These are phyloP conservation scores for Stenoptilia bipunctidactyla DNA, from an alignment of 2,888 invertebrate genomes.

Conservation along the genomic window DNA sequence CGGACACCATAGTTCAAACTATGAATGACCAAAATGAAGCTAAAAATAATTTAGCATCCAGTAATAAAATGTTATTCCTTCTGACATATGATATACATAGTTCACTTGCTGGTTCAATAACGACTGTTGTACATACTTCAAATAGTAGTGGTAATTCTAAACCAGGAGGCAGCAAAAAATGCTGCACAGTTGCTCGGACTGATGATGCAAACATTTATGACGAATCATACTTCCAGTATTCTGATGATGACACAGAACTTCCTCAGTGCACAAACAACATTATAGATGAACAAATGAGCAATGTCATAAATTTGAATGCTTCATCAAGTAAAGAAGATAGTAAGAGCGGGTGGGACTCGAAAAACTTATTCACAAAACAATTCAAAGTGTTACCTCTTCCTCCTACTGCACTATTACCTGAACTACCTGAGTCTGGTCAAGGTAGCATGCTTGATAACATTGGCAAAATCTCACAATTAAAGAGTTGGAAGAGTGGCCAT, in stretches of 20 bases:
- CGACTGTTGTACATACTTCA: slow-evolving; percentile 53
- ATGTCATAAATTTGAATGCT: slow-evolving; percentile 64
- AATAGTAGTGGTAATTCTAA: slow-evolving; percentile 61
- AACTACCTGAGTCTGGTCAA: slow-evolving; percentile 44
- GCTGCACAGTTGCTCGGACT: slow-evolving; percentile 45
- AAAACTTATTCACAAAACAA: slow-evolving; percentile 50
- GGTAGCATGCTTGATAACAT: slow-evolving; percentile 53
- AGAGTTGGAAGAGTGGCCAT: slow-evolving; percentile 55
- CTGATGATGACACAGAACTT: slow-evolving; percentile 71
- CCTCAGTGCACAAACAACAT: slow-evolving; percentile 57
- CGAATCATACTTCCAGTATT: slow-evolving; percentile 68
- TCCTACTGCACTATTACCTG: slow-evolving; percentile 40
- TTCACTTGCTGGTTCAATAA: slow-evolving; percentile 57
- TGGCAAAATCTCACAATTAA: slow-evolving; percentile 52
- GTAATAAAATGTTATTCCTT: slow-evolving; percentile 69
- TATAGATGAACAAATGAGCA: slow-evolving; percentile 61
- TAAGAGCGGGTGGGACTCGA: slow-evolving; percentile 48
- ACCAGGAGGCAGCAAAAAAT: slow-evolving; percentile 66
- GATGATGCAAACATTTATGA: slow-evolving; percentile 53
- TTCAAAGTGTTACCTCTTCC: slow-evolving; percentile 49
- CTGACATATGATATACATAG: slow-evolving; percentile 80
- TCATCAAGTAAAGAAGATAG: slow-evolving; percentile 59
- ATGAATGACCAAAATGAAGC: slow-evolving; percentile 85
- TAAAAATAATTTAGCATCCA: slow-evolving; percentile 52
- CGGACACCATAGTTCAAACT: slow-evolving; percentile 72